Percentiles rank a stretch among this genome's conserved stretches.
Conservation (phyloP, 2,797 vertebrate genomes). For the Botia almorhae region DNA sequence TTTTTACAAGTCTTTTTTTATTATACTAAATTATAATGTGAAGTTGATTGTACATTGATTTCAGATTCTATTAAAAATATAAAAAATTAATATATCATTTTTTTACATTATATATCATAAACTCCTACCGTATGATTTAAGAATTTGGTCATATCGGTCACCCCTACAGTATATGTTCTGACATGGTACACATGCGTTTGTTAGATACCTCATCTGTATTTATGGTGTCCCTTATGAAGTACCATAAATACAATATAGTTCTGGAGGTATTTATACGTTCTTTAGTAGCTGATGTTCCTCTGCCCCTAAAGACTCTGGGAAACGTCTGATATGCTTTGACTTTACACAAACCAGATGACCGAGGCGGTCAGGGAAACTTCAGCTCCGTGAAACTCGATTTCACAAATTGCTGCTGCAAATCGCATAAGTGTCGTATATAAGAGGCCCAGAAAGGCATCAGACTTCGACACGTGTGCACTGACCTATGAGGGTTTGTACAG, state of each 20-base stretch:
- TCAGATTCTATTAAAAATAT: too few relatives aligned
- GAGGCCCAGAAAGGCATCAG: conserved; percentile 34
- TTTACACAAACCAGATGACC: conserved; percentile 53
- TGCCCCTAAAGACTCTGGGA: conserved; percentile 18
- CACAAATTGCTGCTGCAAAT: conserved; percentile 30
- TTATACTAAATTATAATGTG: too few relatives aligned
- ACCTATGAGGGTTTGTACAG: conserved; percentile 32
- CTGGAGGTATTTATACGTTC: background rate
- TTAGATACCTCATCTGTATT: background rate
- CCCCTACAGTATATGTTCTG: background rate
- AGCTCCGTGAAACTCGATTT: conserved; percentile 28
- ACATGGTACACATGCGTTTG: conserved; percentile 9
- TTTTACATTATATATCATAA: too few relatives aligned
- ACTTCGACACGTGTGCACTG: conserved; percentile 33
- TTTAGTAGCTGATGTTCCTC: conserved; percentile 5
- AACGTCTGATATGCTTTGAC: conserved; percentile 34
- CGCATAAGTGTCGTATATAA: background rate
- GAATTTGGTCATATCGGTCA: background rate
- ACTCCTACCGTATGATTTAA: too few relatives aligned
- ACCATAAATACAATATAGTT: conserved; percentile 15
- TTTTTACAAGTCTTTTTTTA: too few relatives aligned
- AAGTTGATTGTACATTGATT: too few relatives aligned
- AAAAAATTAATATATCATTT: too few relatives aligned
- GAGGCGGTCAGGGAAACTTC: conserved; percentile 7
- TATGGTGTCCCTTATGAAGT: conserved; percentile 5